Percentiles rank a stretch among this genome's conserved stretches.
phyloP scores from a whole-genome alignment of 2,113 vertebrate species.

The Acrocephalus arundinaceus region DNA sequence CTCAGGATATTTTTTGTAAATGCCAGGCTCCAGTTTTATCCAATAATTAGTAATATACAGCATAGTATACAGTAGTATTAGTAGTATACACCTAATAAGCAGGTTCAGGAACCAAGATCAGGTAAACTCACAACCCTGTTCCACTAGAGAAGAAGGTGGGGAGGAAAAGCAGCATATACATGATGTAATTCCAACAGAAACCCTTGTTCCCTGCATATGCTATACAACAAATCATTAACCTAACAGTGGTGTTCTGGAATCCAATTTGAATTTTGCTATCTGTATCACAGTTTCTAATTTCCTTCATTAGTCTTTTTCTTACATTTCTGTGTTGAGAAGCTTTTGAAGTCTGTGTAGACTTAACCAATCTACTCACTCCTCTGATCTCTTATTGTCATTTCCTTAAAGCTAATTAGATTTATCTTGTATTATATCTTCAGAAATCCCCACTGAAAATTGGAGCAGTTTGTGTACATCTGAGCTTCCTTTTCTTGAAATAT shows the following conservation, averaged over 20 bases:
- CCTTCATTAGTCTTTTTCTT: slow-evolving; percentile 18
- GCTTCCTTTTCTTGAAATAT: not conserved
- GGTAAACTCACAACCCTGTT: not conserved
- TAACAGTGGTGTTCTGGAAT: not conserved
- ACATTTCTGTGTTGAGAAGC: not conserved
- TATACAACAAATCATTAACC: not conserved
- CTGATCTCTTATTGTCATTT: slow-evolving; percentile 3
- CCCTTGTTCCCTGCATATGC: not conserved
- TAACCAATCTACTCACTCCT: not conserved
- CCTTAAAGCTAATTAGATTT: slow-evolving; percentile 24
- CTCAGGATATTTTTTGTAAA: not conserved
- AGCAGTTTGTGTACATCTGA: not conserved
- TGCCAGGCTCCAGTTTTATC: not conserved
- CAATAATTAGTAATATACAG: not conserved
- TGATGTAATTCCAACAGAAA: not conserved
- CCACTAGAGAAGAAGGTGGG: not conserved
- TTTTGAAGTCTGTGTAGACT: not conserved
- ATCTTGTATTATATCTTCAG: not conserved
- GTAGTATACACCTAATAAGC: not conserved
- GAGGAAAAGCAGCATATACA: not conserved
- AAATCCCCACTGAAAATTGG: not conserved
- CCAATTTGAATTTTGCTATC: not conserved
- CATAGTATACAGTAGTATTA: not conserved
- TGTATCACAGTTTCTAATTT: not conserved
- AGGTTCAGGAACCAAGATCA: not conserved